Base-by-base conservation (phyloP, 2,797 vertebrate species). In the Siniperca obscura region DNA sequence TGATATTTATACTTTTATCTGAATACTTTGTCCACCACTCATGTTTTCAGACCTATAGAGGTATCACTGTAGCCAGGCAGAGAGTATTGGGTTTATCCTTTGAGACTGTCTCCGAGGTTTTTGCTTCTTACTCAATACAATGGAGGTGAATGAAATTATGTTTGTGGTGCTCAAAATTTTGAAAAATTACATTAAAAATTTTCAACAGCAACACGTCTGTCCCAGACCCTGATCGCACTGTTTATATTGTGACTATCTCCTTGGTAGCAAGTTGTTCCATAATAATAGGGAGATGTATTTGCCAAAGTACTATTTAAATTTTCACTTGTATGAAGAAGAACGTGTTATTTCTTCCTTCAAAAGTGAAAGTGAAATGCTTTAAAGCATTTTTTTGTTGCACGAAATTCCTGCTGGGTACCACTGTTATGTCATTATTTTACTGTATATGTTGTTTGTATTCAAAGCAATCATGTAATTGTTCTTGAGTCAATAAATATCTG, bases 401-500 rank as follows among this genome's bases (percentile, higher is more conserved):
- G 22, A 36, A n/a, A 21, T 67, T 52, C 40, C 44, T 40, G 8
- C 53, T 76, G 38, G 69, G 14, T 34, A 27, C n/a, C 36, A 67
- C 55, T 42, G 30, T 61, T 70, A 19, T 34, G 9, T 42, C 42
- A 50, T 68, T 36, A 50, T 50, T 55, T 17, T 42, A 4, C 16
- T 46, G 42, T 22, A 10, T 30, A 7, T 64, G 21, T 64, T 14
- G 53, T 57, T 50, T 64, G 16, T 9, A 27, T 44, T 55, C 55
- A 16, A 25, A 64, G 22, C 62, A n/a, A 27, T 11, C 46, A 53
- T 30, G 30, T 53, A 61, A 68, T 70, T 70, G 59, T 4, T 1
- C 19, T 70, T 48, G 19, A 64, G n/a, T 64, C n/a, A n/a, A 59
- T 22, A 62, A n/a, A 59, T 64, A 64, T 59, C 14, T 34, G 52